These are phyloP conservation scores for Drosophila paulistorum DNA, from an alignment of 1,140 invertebrate genomes.

Conservation along the genomic window DNA sequence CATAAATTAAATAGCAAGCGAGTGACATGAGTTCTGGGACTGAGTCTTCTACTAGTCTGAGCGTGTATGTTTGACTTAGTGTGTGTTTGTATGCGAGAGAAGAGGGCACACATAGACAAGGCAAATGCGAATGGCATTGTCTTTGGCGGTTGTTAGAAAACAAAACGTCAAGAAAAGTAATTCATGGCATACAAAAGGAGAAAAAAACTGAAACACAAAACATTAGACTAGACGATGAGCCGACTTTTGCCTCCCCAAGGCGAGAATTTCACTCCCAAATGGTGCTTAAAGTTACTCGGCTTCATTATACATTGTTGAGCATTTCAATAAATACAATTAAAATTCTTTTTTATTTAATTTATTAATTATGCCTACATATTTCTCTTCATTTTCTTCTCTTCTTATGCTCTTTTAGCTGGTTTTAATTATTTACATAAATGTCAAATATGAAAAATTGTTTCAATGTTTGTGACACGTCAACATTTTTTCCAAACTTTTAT, in stretches of 20 bases:
- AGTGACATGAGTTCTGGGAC: constrained; percentile 36
- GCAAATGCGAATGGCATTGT: constrained; percentile 49
- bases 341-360: constrained; percentile 43
- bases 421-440: constrained; percentile 36
- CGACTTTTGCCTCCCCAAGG: not conserved
- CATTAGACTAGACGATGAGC: constrained; percentile 39
- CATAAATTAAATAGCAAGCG: constrained; percentile 78
- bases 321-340: constrained; percentile 1
- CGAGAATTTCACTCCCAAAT: not conserved
- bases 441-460: constrained; percentile 33
- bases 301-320: not conserved
- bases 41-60: constrained; percentile 11
- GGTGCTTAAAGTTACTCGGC: constrained; percentile 10
- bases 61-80: constrained; percentile 16
- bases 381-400: constrained; percentile 35
- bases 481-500: constrained; percentile 11
- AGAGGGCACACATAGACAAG: constrained; percentile 16
- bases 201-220: constrained; percentile 32
- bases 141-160: constrained; percentile 73
- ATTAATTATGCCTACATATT: constrained; percentile 47
- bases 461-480: constrained; percentile 20
- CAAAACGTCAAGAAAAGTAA: constrained; percentile 78
- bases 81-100: constrained; percentile 11
- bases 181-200: constrained; percentile 63
- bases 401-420: constrained; percentile 40